Base-by-base conservation (phyloP, 92 coral and sea anemone genomes). In the Phenganax subtilis region DNA sequence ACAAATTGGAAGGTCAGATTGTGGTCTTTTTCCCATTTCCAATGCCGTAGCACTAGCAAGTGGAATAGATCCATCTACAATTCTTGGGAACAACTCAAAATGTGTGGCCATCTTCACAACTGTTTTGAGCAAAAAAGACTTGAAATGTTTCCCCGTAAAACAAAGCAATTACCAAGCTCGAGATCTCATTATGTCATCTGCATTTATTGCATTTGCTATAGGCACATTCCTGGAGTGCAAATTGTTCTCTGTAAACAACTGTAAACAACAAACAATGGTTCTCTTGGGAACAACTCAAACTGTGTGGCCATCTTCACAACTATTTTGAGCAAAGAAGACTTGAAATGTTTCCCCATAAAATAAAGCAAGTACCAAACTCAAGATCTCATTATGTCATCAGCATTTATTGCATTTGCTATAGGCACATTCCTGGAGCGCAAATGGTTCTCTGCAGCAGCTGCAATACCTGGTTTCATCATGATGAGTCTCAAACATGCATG, bases 31-130 rank as follows among this genome's bases (percentile, higher is more conserved):
- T 76, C 1, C 4, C 20, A 76, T 76, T 55, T 68, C 81, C n/a
- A 76, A 76, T 59, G 12, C 81, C 11, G 76, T 29, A 15, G 76
- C 76, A 71, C 81, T 76, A 44, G 81, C 81, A 59, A 59, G 0
- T 20, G 81, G 81, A 47, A 10, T 76, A 53, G 81, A 76, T 76
- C 81, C 81, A 57, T 12, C 53, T 11, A 29, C 66, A 6, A 37
- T 76, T 28, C 54, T 10, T 76, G 81, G 81, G 81, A 56, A 25
- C 81, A 76, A 27, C 6, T 0, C 31, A 59, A 56, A 57, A 76
- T 57, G 81, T 11, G 81, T 14, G 52, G 9, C 1, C 81, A 76
- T 58, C 81, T 76, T 8, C 11, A 8, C 0, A 44, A 12, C 57
- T 76, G 81, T 30, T 58, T 76, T 0, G 81, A 76, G 67, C 1